These are phyloP conservation scores for Junonia oenone DNA, from an alignment of 2,888 invertebrate genomes.

Conservation along the genomic window DNA sequence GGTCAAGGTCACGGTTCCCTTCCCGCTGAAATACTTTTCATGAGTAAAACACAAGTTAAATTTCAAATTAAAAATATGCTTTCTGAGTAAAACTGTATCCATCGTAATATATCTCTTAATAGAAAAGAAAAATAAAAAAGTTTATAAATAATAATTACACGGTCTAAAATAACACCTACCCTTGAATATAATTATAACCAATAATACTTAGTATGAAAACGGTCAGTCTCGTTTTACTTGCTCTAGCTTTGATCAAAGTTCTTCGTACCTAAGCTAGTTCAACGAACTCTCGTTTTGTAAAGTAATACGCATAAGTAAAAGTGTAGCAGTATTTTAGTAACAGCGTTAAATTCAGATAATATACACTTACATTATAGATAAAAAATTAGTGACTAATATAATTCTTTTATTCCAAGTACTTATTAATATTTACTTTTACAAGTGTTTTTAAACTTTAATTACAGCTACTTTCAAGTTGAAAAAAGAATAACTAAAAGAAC, in stretches of 20 bases:
- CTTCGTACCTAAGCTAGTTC: neutral
- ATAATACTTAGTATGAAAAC: neutral
- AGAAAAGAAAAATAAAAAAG: no score
- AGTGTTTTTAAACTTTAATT: no score
- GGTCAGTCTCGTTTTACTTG: constrained; percentile 18
- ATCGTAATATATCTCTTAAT: neutral
- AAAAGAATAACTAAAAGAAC: no score
- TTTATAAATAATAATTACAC: no score
- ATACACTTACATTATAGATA: neutral
- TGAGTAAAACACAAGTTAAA: neutral
- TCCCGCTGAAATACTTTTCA: constrained; percentile 45
- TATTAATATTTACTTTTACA: no score
- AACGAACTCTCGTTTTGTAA: neutral
- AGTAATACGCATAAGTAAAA: neutral
- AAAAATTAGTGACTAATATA: no score
- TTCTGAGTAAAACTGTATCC: no score
- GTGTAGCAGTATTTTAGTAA: neutral
- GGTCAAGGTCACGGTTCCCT: constrained; percentile 73
- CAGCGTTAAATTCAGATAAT: neutral
- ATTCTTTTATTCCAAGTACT: no score
- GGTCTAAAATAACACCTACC: neutral
- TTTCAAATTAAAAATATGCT: neutral
- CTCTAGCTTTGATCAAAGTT: constrained; percentile 1
- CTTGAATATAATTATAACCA: neutral
- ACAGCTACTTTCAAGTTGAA: no score